These are phyloP conservation scores for Subacronicta megacephala DNA, from an alignment of 2,888 invertebrate species.

Conservation along the genomic window DNA sequence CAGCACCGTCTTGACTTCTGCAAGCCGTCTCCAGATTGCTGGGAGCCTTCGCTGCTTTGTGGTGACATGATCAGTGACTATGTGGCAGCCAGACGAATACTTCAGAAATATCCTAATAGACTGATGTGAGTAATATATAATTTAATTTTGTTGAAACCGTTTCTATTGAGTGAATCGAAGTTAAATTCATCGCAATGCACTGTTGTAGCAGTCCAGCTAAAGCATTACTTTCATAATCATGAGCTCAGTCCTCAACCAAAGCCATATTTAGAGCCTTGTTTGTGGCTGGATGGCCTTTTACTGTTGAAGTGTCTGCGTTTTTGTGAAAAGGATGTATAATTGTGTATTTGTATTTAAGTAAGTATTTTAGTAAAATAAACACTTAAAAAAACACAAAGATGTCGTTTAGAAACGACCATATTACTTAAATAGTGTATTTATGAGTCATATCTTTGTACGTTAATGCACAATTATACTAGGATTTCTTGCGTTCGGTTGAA, in stretches of 20 bases:
- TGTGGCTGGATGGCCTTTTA: no score
- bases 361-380: no score
- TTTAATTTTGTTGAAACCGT: no score
- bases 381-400: neutral
- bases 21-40: slow-evolving; percentile 94
- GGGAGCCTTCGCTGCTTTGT: slow-evolving; percentile 93
- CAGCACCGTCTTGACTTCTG: slow-evolving; percentile 95
- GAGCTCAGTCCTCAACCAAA: no score
- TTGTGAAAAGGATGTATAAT: no score
- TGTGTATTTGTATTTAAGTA: no score
- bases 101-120: slow-evolving; percentile 91
- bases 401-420: neutral
- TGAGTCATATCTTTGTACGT: neutral
- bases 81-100: slow-evolving; percentile 92
- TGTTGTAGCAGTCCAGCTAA: no score
- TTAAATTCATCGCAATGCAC: no score
- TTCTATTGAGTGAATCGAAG: no score
- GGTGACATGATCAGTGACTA: slow-evolving; percentile 95
- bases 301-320: no score
- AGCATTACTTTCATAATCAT: no score
- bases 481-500: neutral
- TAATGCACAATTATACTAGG: neutral
- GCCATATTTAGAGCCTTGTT: no score
- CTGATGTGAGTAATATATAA: slow-evolving; percentile 90
- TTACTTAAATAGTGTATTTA: neutral